Percentiles rank a stretch among this genome's conserved stretches.
phyloP scores from a whole-genome alignment of 2,113 vertebrate species.

The Etia nguti region DNA sequence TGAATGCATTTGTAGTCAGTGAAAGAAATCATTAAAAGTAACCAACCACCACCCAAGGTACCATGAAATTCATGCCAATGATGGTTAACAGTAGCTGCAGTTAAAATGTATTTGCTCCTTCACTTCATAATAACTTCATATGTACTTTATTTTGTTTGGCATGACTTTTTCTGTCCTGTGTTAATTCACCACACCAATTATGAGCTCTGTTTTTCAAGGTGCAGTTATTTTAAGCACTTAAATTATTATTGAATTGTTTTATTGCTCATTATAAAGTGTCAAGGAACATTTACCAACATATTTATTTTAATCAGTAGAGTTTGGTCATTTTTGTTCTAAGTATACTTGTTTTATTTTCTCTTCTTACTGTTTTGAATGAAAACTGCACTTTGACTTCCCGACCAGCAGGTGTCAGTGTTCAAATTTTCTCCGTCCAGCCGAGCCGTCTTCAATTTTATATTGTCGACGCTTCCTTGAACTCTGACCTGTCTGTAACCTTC shows the following conservation, averaged over 20 bases:
- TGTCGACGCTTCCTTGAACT: constrained; percentile 25
- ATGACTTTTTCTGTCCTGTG: rapidly evolving
- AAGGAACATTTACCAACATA: not conserved
- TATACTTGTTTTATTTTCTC: not conserved
- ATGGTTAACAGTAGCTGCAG: not conserved
- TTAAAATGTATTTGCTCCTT: not conserved
- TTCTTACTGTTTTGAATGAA: not conserved
- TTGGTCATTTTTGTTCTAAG: not conserved
- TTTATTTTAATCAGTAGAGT: not conserved
- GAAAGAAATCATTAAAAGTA: not conserved
- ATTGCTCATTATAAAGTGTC: not conserved
- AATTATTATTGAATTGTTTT: not conserved
- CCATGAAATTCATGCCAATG: not conserved
- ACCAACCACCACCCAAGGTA: too few relatives aligned
- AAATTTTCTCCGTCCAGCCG: rapidly evolving
- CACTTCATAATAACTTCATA: not conserved
- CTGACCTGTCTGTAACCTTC: constrained; percentile 60
- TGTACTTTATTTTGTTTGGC: not conserved
- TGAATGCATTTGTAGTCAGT: not conserved
- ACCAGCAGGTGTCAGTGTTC: constrained; percentile 36
- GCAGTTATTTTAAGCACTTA: not conserved
- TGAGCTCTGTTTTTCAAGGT: not conserved
- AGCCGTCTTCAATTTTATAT: not conserved
- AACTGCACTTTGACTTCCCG: constrained; percentile 25
- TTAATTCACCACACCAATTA: not conserved